Base-by-base conservation (phyloP, 1,140 invertebrate species). In the Neotoxoptera formosana region DNA sequence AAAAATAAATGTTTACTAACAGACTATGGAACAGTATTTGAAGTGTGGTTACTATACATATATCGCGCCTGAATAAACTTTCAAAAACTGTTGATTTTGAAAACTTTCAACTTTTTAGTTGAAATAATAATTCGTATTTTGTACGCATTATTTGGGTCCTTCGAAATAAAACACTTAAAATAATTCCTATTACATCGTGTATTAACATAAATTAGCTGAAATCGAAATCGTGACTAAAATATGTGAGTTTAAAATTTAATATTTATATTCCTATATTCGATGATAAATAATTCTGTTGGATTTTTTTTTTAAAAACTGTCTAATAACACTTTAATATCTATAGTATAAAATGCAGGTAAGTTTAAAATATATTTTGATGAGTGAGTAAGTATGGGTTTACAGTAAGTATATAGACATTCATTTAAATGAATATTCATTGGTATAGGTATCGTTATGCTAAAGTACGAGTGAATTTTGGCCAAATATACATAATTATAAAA, bases 1-100 rank as follows among this genome's bases (percentile, higher is more conserved):
- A 9, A 67, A 67, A n/a, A 67, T 67, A 67, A 67, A 67, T 67
- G 9, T n/a, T n/a, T 11, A 67, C 30, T 25, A 67, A 30, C 2
- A 60, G 25, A 30, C 30, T 67, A 30, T 14, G 60, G 11, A 67
- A 67, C 30, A 67, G 30, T 30, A 67, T 67, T 67, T 67, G 60
- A 67, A 67, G 60, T 1, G 14, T 9, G 60, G 30, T 67, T n/a
- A 67, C 30, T 67, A n/a, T 67, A 30, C 30, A 11, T n/a, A 67
- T 67, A 67, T 11, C 30, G 11, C 11, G 30, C 30, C 60, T 67
- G 30, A 67, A 67, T 67, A 67, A 30, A 67, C 30, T 67, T 67
- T 67, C 60, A 67, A 67, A 67, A 67, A 67, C 60, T 67, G 60
- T 67, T 67, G 60, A 67, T 67, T 67, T 67, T 67, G 60, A 67